Base-by-base conservation (phyloP, 2,888 invertebrate species). In the Steromphala cineraria region DNA sequence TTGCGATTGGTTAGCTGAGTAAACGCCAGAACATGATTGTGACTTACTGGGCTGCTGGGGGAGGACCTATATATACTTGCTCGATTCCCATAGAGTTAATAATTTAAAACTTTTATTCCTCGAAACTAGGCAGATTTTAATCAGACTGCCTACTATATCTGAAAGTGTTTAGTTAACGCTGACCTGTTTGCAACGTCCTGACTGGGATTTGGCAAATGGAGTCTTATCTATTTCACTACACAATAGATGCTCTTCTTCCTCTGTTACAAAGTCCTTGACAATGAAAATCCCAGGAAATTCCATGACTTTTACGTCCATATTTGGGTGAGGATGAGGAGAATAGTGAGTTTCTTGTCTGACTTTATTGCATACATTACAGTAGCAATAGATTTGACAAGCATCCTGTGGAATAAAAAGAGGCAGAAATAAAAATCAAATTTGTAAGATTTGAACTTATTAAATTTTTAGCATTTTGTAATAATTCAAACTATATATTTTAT, bases 171-270 rank as follows among this genome's bases (percentile, higher is more conserved):
- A 4, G 13, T 5, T 10, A 52, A 13, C 19, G 62, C 53, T 53
- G 89, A 95, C 95, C 93, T 99, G 99, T 93, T 99, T 99, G 81
- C 97, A 95, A 78, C 99, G 95, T 0, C 99, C 99, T 93, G 98
- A 99, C 93, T 99, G 99, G 0, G 99, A 99, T 53, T 95, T 94
- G 86, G 96, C 96, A 99, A 99, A 99, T 0, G 96, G 96, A 84
- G 97, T 94, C 82, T 94, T 94, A 91, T 99, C 98, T 15, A 99
- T 95, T 79, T 95, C 95, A 77, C 94, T 92, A 82, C 96, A 95
- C 15, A 98, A 93, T 3, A 92, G 84, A 0, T 67, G 56, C 76
- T 92, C 97, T 93, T 98, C 98, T 0, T 94, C 92, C 79, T 94
- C 92, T 1, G 94, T 95, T 71, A 99, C 94, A 93, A 99, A 99